A percentile compares a stretch with the other conserved stretches of the same genome.
Evolutionary conservation across 2,797 vertebrate genomes (phyloP).

Genomic region (Catharus ustulatus): DNA sequence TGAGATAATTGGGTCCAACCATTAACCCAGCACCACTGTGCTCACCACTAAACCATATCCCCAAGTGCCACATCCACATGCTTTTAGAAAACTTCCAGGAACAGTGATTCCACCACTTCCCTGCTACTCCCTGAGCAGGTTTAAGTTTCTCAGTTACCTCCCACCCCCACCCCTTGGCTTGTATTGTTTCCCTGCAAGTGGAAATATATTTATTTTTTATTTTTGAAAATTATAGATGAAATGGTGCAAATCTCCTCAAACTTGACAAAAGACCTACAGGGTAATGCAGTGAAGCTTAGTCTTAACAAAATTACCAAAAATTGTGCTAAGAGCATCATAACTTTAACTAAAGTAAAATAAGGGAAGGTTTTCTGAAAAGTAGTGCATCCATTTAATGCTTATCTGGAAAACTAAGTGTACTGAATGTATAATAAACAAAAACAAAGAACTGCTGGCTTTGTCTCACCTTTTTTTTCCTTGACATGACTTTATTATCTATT

Average conservation of each 20-base stretch:
- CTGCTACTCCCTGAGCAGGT: background rate
- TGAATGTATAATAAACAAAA: background rate
- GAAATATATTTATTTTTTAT: background rate
- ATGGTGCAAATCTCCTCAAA: slow-evolving; percentile 3
- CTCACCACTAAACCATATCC: background rate
- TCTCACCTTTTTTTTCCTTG: background rate
- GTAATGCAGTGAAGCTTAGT: slow-evolving; percentile 2
- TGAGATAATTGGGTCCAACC: background rate
- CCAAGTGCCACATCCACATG: background rate
- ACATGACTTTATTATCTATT: background rate
- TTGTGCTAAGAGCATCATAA: slow-evolving; percentile 26
- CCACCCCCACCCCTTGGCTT: background rate
- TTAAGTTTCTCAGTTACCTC: accelerated
- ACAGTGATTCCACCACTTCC: background rate
- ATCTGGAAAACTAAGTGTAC: background rate
- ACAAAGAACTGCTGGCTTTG: background rate
- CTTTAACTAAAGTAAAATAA: background rate
- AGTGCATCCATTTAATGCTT: background rate
- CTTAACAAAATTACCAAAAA: slow-evolving; percentile 43
- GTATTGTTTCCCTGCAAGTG: background rate
- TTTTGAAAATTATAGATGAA: slow-evolving; percentile 29
- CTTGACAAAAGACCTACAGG: background rate
- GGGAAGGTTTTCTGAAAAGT: slow-evolving; percentile 15
- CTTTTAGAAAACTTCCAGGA: background rate
- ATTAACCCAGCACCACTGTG: background rate